A percentile compares a stretch with the other conserved stretches of the same genome.
phyloP scores from a whole-genome alignment of 2,113 vertebrate species.

The Passer montanus region DNA sequence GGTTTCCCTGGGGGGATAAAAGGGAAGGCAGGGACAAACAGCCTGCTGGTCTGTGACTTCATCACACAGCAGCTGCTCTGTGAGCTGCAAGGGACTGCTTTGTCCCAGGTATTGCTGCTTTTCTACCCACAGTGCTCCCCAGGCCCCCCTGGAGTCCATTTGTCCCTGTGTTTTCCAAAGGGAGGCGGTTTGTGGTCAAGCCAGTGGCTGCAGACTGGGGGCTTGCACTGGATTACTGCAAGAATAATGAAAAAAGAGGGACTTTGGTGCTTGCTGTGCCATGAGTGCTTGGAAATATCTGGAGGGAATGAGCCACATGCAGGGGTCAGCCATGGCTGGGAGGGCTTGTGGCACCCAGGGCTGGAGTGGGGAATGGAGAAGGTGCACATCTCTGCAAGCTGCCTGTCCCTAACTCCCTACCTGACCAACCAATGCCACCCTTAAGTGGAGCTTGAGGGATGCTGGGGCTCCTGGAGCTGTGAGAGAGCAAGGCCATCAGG shows the following conservation, averaged over 20 bases:
- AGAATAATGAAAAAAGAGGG: neutral
- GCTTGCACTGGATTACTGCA: neutral
- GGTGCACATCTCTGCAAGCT: neutral
- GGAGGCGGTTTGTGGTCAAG: rapidly evolving
- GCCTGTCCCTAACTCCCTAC: neutral
- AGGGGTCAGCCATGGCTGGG: neutral
- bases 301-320: neutral
- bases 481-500: neutral
- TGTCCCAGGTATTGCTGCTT: neutral
- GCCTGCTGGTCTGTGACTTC: neutral
- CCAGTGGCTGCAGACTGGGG: rapidly evolving
- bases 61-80: neutral
- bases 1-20: neutral
- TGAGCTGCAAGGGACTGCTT: neutral
- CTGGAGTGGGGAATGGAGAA: neutral
- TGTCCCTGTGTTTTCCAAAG: neutral
- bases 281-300: neutral
- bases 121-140: neutral
- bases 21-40: neutral
- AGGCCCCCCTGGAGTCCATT: neutral
- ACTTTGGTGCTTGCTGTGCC: neutral
- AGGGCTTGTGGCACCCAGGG: rapidly evolving
- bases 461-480: neutral
- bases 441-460: neutral
- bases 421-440: neutral